phyloP scores from a whole-genome alignment of 2,888 invertebrate species.

The Bursaphelenchus okinawaensis region DNA sequence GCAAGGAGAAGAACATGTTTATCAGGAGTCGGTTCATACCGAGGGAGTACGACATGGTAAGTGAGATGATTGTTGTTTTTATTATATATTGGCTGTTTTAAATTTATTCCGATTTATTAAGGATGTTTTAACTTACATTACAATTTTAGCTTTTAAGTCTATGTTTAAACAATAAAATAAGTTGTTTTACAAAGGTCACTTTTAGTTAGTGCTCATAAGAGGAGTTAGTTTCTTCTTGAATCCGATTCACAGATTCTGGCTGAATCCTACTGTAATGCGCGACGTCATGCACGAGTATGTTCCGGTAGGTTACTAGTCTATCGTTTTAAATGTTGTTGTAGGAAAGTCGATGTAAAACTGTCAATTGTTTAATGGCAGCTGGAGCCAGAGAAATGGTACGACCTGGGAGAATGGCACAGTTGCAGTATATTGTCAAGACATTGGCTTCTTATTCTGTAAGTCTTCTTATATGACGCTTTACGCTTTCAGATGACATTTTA shows the following conservation, averaged over 20 bases:
- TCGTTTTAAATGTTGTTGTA: constrained; percentile 19
- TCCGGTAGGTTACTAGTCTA: constrained; percentile 34
- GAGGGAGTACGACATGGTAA: constrained; percentile 45
- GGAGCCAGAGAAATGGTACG: constrained; percentile 48
- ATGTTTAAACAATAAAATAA: not conserved
- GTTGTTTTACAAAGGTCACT: not conserved
- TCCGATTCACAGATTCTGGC: constrained; percentile 54
- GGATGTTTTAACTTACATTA: not conserved
- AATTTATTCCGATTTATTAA: not conserved
- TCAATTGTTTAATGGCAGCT: constrained; percentile 51
- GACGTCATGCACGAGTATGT: constrained; percentile 55
- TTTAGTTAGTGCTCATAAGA: constrained; percentile 45
- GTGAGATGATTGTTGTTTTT: not conserved
- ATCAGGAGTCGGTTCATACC: constrained; percentile 39
- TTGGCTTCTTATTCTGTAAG: constrained; percentile 24
- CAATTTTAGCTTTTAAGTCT: not conserved
- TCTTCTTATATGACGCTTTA: not conserved
- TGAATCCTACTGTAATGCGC: constrained; percentile 51
- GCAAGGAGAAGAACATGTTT: constrained; percentile 34
- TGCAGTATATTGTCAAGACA: constrained; percentile 49
- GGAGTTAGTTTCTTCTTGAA: constrained; percentile 55
- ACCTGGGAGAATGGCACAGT: constrained; percentile 40
- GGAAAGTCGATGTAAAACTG: constrained; percentile 33
- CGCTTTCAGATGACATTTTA: not conserved
- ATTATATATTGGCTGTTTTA: not conserved